Base-by-base conservation (phyloP, 2,797 vertebrate genomes). In the Melanogrammus aeglefinus region DNA sequence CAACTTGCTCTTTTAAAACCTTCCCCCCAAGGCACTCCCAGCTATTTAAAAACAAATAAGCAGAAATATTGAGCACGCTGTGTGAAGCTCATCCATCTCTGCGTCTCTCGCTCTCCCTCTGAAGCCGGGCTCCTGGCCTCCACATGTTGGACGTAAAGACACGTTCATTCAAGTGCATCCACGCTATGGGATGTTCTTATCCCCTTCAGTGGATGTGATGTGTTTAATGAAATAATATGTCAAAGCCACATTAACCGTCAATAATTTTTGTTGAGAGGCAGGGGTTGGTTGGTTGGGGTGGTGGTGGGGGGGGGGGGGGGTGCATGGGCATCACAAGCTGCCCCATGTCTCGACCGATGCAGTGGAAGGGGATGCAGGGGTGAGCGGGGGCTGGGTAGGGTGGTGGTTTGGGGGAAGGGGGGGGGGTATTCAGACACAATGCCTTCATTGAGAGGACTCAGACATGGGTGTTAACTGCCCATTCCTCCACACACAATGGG, bases 351-450 rank as follows among this genome's bases (percentile, higher is more conserved):
- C 77, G 81, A 81, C 82, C 79, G 75, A 72, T 72, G 80, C 82
- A 72, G 77, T 74, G 84, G 84, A 82, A 78, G 39, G 21, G 47
- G 79, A 80, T 31, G 83, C 21, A 75, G 77, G 88, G 89, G 88
- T 85, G 57, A 3, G n/a, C 4, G 63, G 24, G 21, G 63, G n/a
- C n/a, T n/a, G n/a, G n/a, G n/a, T 66, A 21, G 24, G n/a, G 63
- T 66, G 78, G 74, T 16, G 77, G 51, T 63, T 24, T n/a, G 47
- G 35, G 90, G 88, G 83, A 71, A 75, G 86, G 83, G 84, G 91
- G 86, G 83, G 84, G 91, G 92, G 91, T 90, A 92, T 91, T 94
- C 91, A 93, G 92, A 94, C 94, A 96, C 94, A 95, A 95, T 94
- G 91, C 83, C 76, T 86, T 92, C 92, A 94, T 94, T 94, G 92